Evolutionary conservation across 2,797 vertebrate genomes (phyloP).

Genomic region (Semaprochilodus insignis): DNA sequence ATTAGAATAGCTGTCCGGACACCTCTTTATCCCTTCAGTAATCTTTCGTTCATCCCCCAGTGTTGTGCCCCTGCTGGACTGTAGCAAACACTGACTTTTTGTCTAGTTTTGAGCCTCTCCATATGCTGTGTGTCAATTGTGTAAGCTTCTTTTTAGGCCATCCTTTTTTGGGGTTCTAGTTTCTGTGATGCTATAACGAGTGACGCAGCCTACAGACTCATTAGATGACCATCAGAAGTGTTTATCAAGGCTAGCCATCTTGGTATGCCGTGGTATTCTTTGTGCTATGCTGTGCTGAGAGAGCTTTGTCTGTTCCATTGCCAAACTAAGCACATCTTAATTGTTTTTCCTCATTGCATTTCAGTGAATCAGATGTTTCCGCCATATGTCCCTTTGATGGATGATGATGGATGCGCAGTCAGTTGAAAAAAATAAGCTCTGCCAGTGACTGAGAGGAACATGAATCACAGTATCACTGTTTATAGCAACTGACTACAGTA

Average conservation of each 20-base stretch:
- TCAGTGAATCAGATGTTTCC: slow-evolving; percentile 19
- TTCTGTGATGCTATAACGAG: not conserved
- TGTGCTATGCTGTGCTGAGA: slow-evolving; percentile 8
- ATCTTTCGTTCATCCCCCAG: not conserved
- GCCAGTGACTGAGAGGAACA: slow-evolving; percentile 3
- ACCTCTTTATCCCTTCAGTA: too few species aligned
- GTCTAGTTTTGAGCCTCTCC: not conserved
- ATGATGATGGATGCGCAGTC: slow-evolving; percentile 35
- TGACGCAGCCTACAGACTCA: not conserved
- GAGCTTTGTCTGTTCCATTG: slow-evolving; percentile 17
- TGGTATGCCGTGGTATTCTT: not conserved
- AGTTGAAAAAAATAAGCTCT: not conserved
- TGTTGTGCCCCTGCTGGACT: not conserved
- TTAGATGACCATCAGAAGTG: not conserved
- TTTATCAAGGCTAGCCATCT: not conserved
- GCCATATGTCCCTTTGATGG: slow-evolving; percentile 21
- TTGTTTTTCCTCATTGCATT: slow-evolving; percentile 17
- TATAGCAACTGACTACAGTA: not conserved
- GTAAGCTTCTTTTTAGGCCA: not conserved
- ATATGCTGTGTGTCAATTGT: not conserved
- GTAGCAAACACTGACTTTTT: not conserved
- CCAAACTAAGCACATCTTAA: slow-evolving; percentile 38
- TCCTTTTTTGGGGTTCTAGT: not conserved
- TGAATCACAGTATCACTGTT: not conserved
- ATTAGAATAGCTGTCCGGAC: too few species aligned